phyloP scores from a whole-genome alignment of 2,888 invertebrate genomes.

The Caenorhabditis virilis region DNA sequence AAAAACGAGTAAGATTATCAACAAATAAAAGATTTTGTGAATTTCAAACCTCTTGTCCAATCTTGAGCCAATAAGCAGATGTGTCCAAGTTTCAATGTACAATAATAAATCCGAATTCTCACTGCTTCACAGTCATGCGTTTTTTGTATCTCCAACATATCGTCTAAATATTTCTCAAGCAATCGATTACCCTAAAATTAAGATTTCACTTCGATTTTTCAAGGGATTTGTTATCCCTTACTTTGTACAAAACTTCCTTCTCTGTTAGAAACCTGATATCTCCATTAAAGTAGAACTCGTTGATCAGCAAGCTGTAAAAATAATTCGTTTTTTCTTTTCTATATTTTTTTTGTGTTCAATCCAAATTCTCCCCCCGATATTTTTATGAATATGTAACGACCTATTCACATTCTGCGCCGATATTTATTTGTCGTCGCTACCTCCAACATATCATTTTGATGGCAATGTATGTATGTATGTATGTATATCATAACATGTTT shows the following conservation, averaged over 20 bases:
- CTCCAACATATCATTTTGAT: no score
- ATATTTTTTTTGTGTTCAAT: no score
- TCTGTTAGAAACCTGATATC: slow-evolving; percentile 11
- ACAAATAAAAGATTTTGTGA: not conserved
- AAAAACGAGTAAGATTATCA: slow-evolving; percentile 69
- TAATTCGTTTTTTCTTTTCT: not conserved
- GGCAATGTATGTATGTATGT: no score
- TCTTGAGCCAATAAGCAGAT: slow-evolving; percentile 90
- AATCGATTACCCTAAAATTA: slow-evolving; percentile 4
- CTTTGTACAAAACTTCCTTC: slow-evolving; percentile 38
- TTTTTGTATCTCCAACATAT: slow-evolving; percentile 9
- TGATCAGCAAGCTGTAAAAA: slow-evolving; percentile 36
- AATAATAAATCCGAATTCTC: slow-evolving; percentile 66
- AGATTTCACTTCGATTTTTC: not conserved
- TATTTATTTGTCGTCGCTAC: no score
- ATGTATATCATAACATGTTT: no score
- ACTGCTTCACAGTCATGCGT: slow-evolving; percentile 19
- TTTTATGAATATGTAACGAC: no score
- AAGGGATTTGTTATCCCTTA: no score
- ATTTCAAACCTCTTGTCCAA: slow-evolving; percentile 82
- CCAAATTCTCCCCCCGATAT: no score
- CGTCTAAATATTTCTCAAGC: slow-evolving; percentile 10
- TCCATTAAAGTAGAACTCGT: slow-evolving; percentile 19
- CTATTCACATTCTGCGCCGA: no score
- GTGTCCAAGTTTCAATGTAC: slow-evolving; percentile 92